Percentiles rank a stretch among this genome's conserved stretches.
phyloP scores from a whole-genome alignment of 2,888 invertebrate genomes.

The Agrotis segetum region DNA sequence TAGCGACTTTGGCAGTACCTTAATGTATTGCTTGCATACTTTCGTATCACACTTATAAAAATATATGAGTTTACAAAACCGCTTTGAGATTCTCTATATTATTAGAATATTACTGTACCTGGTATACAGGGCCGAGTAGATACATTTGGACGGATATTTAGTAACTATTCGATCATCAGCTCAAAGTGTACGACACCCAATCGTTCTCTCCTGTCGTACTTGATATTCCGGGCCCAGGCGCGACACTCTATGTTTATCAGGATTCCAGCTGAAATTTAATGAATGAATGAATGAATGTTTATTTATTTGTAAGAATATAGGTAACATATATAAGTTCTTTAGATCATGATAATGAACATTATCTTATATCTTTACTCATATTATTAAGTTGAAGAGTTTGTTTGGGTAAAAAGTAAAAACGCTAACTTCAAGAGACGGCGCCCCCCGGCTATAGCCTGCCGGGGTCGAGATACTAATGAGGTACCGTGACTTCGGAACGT shows the following conservation, averaged over 20 bases:
- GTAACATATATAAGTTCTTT: too few relatives aligned
- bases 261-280: conserved; percentile 91
- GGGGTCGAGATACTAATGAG: too few relatives aligned
- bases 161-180: conserved; percentile 88
- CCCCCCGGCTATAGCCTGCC: too few relatives aligned
- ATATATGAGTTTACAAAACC: too few relatives aligned
- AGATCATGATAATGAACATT: not conserved
- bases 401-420: too few relatives aligned
- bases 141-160: conserved; percentile 29
- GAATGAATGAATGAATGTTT: too few relatives aligned
- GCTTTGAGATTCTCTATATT: not conserved
- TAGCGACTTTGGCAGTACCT: not conserved
- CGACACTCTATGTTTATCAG: conserved; percentile 95
- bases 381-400: too few relatives aligned
- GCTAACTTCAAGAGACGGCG: too few relatives aligned
- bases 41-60: too few relatives aligned
- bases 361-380: too few relatives aligned
- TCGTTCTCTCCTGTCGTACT: conserved; percentile 93
- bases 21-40: not conserved
- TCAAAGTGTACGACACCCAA: conserved; percentile 92
- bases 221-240: conserved; percentile 96
- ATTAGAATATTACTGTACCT: conserved; percentile 21
- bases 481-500: too few relatives aligned
- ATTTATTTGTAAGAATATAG: too few relatives aligned
- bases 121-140: conserved; percentile 32